Base-by-base conservation (phyloP, 2,888 invertebrate species). In the Drosophila pegasa region DNA sequence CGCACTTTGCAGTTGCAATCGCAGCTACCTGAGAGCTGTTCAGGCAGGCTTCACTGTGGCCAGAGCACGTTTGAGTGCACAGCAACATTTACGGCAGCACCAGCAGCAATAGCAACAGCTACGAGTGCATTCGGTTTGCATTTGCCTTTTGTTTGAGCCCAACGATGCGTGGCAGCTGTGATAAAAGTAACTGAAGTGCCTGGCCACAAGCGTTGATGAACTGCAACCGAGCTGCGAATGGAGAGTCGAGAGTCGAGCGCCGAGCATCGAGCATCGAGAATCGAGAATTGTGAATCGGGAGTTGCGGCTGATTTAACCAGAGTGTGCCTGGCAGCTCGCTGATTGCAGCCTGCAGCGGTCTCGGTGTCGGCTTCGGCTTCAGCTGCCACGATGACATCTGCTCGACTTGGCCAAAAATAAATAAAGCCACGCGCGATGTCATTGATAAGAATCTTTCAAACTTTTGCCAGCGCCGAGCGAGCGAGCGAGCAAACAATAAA, bases 131-230 rank as follows among this genome's bases (percentile, higher is more conserved):
- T 75, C 77, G 62, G 55, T 68, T 64, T 67, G 68, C 86, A 76
- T 73, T 73, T 83, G 69, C 51, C 86, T 74, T 86, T 82, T 82
- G 87, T 82, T 78, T 74, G 67, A 76, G 75, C 50, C 68, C 85
- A 88, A 71, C 88, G 88, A 85, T 80, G 88, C 88, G 88, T 87
- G 86, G 74, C 68, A 75, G 74, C 68, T 71, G 68, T 80, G 85
- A 85, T 85, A 85, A 88, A 85, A 87, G 77, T 82, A 75, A 69
- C 75, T 75, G 55, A 82, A 82, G 74, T 82, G 71, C 57, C 40
- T 64, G 41, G 65, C 62, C 62, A 29, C 74, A 55, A 60, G 60
- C 78, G 67, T 64, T 77, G 75, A 77, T 77, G 77, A 75, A 75
- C 62, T 68, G 65, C 66, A 65, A 35, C 59, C 31, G 33, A 64